Evolutionary conservation across 2,113 vertebrate species (phyloP).

Genomic region (Orientallactaga bullata): DNA sequence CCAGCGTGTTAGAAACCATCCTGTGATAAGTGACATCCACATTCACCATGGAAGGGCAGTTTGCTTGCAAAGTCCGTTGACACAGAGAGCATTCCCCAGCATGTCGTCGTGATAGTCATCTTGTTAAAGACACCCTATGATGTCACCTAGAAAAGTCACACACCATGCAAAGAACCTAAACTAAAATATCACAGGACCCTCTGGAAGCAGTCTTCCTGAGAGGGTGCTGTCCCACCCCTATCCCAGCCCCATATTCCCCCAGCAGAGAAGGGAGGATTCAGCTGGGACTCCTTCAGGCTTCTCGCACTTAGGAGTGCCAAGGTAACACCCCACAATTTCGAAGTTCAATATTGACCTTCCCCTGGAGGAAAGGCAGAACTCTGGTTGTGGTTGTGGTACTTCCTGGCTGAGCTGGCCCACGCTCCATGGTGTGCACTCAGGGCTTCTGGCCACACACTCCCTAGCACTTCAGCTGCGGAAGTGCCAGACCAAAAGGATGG

Average conservation of each 20-base stretch:
- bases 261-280: neutral
- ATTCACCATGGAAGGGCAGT: neutral
- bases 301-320: neutral
- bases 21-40: neutral
- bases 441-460: slow-evolving; percentile 25
- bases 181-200: neutral
- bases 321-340: slow-evolving; percentile 42
- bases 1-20: neutral
- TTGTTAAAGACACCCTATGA: neutral
- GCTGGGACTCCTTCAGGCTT: neutral
- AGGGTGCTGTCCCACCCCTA: neutral
- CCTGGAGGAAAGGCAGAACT: slow-evolving; percentile 24
- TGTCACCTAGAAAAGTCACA: neutral
- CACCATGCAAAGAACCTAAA: neutral
- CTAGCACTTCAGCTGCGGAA: slow-evolving; percentile 62
- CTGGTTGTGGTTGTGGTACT: slow-evolving; percentile 8
- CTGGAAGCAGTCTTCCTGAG: neutral
- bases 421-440: neutral
- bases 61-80: neutral
- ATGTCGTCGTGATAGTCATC: neutral
- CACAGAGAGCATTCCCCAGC: neutral
- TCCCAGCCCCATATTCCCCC: neutral
- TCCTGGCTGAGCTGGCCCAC: neutral
- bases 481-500: neutral
- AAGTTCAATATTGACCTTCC: slow-evolving; percentile 70